phyloP scores from a whole-genome alignment of 2,113 vertebrate genomes.

The Porphyrio hochstetteri region DNA sequence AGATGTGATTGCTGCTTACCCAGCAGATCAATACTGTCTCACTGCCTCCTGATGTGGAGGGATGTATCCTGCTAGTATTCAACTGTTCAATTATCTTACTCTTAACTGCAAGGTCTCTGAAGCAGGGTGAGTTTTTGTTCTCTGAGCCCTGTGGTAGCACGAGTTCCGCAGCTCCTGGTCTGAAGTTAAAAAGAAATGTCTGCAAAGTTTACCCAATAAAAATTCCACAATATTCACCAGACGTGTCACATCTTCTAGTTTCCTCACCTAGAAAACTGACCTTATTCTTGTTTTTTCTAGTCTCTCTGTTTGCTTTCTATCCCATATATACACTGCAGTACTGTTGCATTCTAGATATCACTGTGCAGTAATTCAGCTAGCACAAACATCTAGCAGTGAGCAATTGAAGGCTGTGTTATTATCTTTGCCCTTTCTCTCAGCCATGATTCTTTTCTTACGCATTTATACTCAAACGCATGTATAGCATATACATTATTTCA shows the following conservation, averaged over 20 bases:
- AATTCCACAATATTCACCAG: neutral
- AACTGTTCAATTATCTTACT: neutral
- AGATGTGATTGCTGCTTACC: conserved; percentile 57
- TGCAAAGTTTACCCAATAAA: neutral
- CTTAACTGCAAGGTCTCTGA: neutral
- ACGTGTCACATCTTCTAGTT: neutral
- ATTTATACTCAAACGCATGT: neutral
- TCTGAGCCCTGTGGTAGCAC: neutral
- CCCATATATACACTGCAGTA: neutral
- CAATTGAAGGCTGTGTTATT: neutral
- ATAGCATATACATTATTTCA: neutral
- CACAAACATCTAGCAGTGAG: neutral
- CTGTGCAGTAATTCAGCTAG: neutral
- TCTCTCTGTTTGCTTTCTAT: neutral
- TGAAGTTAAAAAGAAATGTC: neutral
- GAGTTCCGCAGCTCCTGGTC: neutral
- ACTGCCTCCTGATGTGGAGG: neutral
- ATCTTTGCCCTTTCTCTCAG: neutral
- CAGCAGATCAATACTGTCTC: conserved; percentile 55
- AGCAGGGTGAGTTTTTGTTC: neutral
- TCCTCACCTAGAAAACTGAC: neutral
- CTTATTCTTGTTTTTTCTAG: neutral
- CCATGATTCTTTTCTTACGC: neutral
- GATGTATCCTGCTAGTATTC: conserved; percentile 4
- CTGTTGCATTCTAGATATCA: neutral